Conservation (phyloP, 1,140 invertebrate genomes). For the Zaprionus vittiger region DNA sequence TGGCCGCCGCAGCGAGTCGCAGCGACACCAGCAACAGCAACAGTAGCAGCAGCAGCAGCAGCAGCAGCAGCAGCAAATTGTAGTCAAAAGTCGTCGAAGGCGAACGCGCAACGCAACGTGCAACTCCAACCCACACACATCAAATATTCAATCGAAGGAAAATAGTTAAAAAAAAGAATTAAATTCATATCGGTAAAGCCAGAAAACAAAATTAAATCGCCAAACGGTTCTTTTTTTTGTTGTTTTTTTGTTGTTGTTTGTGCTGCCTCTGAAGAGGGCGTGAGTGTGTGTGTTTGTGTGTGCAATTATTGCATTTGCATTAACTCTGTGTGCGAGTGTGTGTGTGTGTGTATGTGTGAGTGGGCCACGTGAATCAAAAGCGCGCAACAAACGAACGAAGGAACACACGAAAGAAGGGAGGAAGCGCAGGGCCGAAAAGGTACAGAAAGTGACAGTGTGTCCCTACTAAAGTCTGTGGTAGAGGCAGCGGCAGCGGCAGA, state of each 20-base stretch:
- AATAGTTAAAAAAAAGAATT: constrained; percentile 3
- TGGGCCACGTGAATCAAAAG: constrained; percentile 76
- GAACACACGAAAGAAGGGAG: constrained; percentile 15
- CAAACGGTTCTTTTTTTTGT: constrained; percentile 29
- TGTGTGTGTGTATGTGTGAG: constrained; percentile 32
- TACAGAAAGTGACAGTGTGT: constrained; percentile 64
- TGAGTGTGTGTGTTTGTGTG: constrained; percentile 10
- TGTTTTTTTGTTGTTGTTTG: constrained; percentile 23
- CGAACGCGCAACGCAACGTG: constrained; percentile 16
- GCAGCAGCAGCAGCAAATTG: constrained; percentile 23
- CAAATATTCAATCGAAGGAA: not conserved
- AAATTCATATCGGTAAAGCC: constrained; percentile 23
- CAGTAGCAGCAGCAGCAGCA: too few species aligned
- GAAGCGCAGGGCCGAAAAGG: constrained; percentile 25
- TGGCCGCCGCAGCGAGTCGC: constrained; percentile 65
- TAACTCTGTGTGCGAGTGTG: not conserved
- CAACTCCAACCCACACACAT: constrained; percentile 4
- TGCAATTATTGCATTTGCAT: constrained; percentile 46
- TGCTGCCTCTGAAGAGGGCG: not conserved
- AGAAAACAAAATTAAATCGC: constrained; percentile 19
- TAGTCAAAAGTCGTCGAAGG: constrained; percentile 41
- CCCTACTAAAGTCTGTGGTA: constrained; percentile 22
- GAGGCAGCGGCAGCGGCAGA: not conserved
- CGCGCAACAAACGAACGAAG: constrained; percentile 63
- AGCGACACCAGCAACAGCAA: constrained; percentile 2